Evolutionary conservation across 2,888 invertebrate genomes (phyloP).

Genomic region (Heliconius ethilla): DNA sequence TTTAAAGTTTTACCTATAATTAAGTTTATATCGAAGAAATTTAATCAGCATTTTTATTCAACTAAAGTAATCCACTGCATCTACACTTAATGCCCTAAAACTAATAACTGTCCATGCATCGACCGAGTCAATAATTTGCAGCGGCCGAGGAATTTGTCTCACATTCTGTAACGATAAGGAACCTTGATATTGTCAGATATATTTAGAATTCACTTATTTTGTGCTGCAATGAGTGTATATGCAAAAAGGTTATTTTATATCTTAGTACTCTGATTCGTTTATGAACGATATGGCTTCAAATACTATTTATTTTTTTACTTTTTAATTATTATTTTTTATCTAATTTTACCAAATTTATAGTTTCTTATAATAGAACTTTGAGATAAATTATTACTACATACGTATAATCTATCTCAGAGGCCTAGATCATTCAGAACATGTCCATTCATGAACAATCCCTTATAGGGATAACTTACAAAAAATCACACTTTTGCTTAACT

Average conservation of each 20-base stretch:
- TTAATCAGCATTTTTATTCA: slow-evolving; percentile 37
- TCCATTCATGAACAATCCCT: no score
- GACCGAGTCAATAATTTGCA: slow-evolving; percentile 40
- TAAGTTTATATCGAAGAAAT: neutral
- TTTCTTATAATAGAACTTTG: no score
- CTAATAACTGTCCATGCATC: slow-evolving; percentile 40
- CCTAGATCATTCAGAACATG: no score
- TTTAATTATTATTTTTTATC: no score
- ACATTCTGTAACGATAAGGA: slow-evolving; percentile 27
- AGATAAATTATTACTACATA: no score
- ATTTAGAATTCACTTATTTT: slow-evolving; percentile 19
- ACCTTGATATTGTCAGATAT: slow-evolving; percentile 27
- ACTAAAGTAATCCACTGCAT: slow-evolving; percentile 32
- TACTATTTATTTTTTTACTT: neutral
- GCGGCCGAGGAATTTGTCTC: slow-evolving; percentile 37
- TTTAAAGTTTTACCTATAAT: neutral
- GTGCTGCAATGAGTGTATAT: neutral
- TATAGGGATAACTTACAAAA: no score
- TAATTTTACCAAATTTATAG: no score
- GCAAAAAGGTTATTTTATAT: slow-evolving; percentile 34
- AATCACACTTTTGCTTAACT: neutral
- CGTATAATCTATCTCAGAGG: no score
- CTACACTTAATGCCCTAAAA: slow-evolving; percentile 33
- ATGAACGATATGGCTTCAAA: neutral
- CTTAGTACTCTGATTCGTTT: neutral